Conservation (phyloP, 1,140 invertebrate species). For the Patella vulgata region DNA sequence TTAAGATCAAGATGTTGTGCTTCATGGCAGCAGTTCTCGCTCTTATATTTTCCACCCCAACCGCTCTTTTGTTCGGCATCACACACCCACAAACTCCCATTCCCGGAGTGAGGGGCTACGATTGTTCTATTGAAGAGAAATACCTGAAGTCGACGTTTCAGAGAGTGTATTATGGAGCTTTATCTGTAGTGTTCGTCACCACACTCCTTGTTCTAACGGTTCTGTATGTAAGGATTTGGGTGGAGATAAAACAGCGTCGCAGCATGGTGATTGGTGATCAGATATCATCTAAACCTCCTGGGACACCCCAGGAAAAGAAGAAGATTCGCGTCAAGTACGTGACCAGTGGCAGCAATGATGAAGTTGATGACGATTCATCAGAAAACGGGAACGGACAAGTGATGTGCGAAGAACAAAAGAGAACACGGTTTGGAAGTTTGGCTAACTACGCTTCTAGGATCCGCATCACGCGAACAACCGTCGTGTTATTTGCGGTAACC, state of each 20-base stretch:
- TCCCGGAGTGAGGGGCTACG: slow-evolving; percentile 25
- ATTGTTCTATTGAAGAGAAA: slow-evolving; percentile 43
- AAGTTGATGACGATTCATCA: slow-evolving; percentile 19
- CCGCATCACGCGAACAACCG: slow-evolving; percentile 43
- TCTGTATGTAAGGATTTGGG: slow-evolving; percentile 47
- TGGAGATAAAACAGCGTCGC: slow-evolving; percentile 40
- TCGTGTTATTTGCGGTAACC: slow-evolving; percentile 51
- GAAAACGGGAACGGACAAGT: too few species aligned
- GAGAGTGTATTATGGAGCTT: slow-evolving; percentile 31
- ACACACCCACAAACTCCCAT: slow-evolving; percentile 21
- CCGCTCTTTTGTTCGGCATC: slow-evolving; percentile 38
- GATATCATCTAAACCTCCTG: slow-evolving; percentile 8
- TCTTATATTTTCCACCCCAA: slow-evolving; percentile 29
- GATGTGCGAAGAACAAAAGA: slow-evolving; percentile 1
- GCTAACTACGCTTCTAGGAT: slow-evolving; percentile 29
- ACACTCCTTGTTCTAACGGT: slow-evolving; percentile 34
- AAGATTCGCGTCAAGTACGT: slow-evolving; percentile 21
- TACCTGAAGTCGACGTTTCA: slow-evolving; percentile 37
- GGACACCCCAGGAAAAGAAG: not conserved
- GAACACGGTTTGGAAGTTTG: slow-evolving; percentile 24
- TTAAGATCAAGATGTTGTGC: slow-evolving; percentile 44
- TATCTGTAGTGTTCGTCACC: slow-evolving; percentile 32
- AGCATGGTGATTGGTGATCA: slow-evolving; percentile 41
- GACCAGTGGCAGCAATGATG: slow-evolving; percentile 41
- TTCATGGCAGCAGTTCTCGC: slow-evolving; percentile 35